Conservation (phyloP, 2,888 invertebrate genomes). For the Pseudococcus viburni region DNA sequence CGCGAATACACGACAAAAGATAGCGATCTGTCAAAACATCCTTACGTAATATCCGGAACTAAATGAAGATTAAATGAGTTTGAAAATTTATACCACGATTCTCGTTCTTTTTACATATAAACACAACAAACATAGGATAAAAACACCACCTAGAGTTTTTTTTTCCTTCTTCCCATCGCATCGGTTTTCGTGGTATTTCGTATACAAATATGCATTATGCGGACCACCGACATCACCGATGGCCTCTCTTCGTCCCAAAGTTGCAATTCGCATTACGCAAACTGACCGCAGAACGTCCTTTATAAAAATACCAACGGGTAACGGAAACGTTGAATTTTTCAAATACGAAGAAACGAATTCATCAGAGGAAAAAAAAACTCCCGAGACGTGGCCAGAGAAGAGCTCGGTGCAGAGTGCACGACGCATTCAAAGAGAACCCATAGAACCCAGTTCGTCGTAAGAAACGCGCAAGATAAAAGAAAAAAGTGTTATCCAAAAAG, state of each 20-base stretch:
- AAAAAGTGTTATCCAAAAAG: constrained; percentile 60
- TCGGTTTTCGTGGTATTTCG: not conserved
- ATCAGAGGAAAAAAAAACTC: not conserved
- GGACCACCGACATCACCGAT: constrained; percentile 13
- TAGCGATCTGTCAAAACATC: constrained; percentile 63
- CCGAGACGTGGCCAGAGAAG: not conserved
- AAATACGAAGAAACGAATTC: not conserved
- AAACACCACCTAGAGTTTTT: constrained; percentile 35
- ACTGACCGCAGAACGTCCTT: not conserved
- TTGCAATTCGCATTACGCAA: not conserved
- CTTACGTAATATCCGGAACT: constrained; percentile 59
- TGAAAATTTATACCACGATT: not conserved
- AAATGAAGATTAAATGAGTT: constrained; percentile 52
- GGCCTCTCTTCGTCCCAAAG: not conserved
- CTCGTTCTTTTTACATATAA: not conserved
- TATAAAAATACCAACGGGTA: not conserved
- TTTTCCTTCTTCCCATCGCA: not conserved
- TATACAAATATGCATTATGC: not conserved
- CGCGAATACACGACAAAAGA: constrained; percentile 51
- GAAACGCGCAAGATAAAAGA: constrained; percentile 56
- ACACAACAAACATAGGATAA: not conserved
- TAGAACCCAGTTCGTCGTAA: not conserved
- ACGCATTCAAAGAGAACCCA: not conserved
- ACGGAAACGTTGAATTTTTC: constrained; percentile 51
- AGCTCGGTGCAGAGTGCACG: not conserved